phyloP scores from a whole-genome alignment of 2,113 vertebrate species.

The Macrotus californicus region DNA sequence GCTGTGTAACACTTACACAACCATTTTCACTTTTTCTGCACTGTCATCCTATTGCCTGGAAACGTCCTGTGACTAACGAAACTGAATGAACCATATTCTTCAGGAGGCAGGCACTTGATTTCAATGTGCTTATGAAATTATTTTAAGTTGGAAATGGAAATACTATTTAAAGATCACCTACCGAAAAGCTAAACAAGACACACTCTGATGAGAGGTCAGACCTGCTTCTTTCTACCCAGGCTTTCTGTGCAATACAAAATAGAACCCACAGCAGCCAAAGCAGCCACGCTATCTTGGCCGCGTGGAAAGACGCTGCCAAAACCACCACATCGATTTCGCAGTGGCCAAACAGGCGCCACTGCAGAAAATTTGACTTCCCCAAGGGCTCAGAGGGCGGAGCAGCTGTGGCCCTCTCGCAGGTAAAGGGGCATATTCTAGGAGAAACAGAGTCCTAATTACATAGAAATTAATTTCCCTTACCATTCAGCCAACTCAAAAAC shows the following conservation, averaged over 20 bases:
- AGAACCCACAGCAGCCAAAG: neutral
- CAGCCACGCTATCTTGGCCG: neutral
- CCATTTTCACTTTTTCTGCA: neutral
- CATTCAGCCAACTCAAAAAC: constrained; percentile 32
- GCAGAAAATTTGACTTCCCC: constrained; percentile 52
- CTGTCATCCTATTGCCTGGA: neutral
- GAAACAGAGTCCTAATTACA: constrained; percentile 57
- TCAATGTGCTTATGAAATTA: neutral
- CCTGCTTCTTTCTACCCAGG: neutral
- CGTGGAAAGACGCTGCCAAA: neutral
- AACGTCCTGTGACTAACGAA: neutral
- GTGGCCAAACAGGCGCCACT: constrained; percentile 43
- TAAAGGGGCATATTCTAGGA: constrained; percentile 61
- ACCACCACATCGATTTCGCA: neutral
- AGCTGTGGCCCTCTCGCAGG: constrained; percentile 53
- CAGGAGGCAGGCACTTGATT: neutral
- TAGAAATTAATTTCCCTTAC: neutral
- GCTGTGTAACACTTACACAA: neutral
- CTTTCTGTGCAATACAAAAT: neutral
- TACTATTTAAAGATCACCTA: neutral
- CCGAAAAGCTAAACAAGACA: neutral
- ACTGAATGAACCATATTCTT: neutral
- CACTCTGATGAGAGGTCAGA: neutral
- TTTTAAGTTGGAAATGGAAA: neutral
- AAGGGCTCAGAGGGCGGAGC: constrained; percentile 36